A percentile compares a stretch with the other conserved stretches of the same genome.
These are phyloP conservation scores for Hestina assimilis DNA, from an alignment of 1,140 invertebrate genomes.

Conservation along the genomic window DNA sequence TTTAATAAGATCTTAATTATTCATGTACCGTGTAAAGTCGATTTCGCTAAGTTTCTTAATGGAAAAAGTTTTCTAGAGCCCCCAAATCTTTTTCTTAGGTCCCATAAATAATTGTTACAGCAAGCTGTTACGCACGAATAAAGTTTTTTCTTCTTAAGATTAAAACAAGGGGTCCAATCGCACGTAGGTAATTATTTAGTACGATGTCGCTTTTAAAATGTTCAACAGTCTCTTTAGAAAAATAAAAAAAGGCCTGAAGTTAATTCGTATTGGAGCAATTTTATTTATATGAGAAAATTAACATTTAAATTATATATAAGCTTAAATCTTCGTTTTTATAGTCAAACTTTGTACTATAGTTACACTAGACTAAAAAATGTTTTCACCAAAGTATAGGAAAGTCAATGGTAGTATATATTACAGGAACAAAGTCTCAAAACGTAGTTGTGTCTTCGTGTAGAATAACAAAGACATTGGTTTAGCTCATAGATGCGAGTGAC, in stretches of 20 bases:
- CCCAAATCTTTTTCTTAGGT: slow-evolving; percentile 13
- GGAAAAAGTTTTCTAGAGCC: slow-evolving; percentile 18
- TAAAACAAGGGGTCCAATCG: slow-evolving; percentile 24
- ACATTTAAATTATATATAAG: too few relatives aligned
- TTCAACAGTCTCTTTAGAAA: slow-evolving; percentile 2
- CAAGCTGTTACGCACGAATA: slow-evolving; percentile 29
- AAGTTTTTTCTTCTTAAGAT: slow-evolving; percentile 25
- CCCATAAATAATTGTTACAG: slow-evolving; percentile 30
- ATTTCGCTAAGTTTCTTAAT: slow-evolving; percentile 20
- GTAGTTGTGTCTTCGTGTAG: slow-evolving; percentile 47
- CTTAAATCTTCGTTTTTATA: too few relatives aligned
- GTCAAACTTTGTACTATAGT: too few relatives aligned
- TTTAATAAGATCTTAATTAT: slow-evolving; percentile 9
- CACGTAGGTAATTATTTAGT: slow-evolving; percentile 29
- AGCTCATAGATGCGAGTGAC: slow-evolving; percentile 39
- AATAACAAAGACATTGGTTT: slow-evolving; percentile 53
- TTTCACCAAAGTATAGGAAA: too few relatives aligned
- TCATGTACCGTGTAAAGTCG: slow-evolving; percentile 10
- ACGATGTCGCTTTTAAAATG: slow-evolving; percentile 8
- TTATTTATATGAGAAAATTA: too few relatives aligned
- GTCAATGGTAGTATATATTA: too few relatives aligned
- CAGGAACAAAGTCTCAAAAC: slow-evolving; percentile 4
- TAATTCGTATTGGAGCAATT: too few relatives aligned
- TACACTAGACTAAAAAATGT: too few relatives aligned
- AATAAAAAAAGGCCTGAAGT: too few relatives aligned